Evolutionary conservation across 2,888 invertebrate species (phyloP).

Genomic region (Epirrhoe tristata): DNA sequence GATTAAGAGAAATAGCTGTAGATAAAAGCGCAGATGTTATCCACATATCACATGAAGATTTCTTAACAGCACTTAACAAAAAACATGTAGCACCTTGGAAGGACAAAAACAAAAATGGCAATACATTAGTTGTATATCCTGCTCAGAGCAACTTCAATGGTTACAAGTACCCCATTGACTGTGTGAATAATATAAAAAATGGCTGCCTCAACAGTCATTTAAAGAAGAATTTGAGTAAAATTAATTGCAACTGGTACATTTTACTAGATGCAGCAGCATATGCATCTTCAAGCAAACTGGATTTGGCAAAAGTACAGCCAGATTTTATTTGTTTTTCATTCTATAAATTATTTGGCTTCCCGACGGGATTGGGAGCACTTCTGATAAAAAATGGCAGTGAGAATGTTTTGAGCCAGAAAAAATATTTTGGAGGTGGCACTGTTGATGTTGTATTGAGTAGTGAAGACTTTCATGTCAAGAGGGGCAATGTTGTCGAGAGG

Average conservation of each 20-base stretch:
- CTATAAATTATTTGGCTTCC: constrained; percentile 98
- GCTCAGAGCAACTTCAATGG: constrained; percentile 99
- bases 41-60: constrained; percentile 86
- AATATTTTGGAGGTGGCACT: constrained; percentile 97
- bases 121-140: constrained; percentile 91
- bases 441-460: constrained; percentile 93
- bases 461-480: constrained; percentile 89
- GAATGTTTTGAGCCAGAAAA: constrained; percentile 86
- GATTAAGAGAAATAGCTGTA: constrained; percentile 92
- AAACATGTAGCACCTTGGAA: constrained; percentile 41
- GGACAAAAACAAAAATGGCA: constrained; percentile 57
- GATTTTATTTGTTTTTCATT: constrained; percentile 97
- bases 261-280: constrained; percentile 95
- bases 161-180: constrained; percentile 92
- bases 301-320: constrained; percentile 89
- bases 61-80: constrained; percentile 70
- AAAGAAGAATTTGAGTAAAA: constrained; percentile 66
- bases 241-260: constrained; percentile 88
- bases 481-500: constrained; percentile 89
- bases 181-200: constrained; percentile 87
- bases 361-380: constrained; percentile 97
- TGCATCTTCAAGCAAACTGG: constrained; percentile 91
- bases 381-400: constrained; percentile 89
- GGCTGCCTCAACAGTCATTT: constrained; percentile 82
- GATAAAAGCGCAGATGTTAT: constrained; percentile 82